Base-by-base conservation (phyloP, 2,888 invertebrate species). In the Leucophenga maculata region DNA sequence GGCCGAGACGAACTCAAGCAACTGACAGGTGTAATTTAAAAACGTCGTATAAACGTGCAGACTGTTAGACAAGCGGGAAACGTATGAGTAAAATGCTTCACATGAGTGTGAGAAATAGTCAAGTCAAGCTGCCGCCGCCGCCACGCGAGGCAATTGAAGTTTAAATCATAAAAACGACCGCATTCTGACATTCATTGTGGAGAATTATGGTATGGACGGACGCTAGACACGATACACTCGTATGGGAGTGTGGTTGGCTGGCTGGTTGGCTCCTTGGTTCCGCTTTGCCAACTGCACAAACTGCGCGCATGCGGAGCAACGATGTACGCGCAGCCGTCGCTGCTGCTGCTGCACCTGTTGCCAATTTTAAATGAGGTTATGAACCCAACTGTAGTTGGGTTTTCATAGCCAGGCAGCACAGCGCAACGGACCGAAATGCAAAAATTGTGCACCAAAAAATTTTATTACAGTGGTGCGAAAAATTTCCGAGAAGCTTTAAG, bases 351-450 rank as follows among this genome's bases (percentile, higher is more conserved):
- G 79, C 80, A 81, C 80, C 83, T 81, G 80, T 81, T 68, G 79
- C 76, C 77, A 79, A 79, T 78, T 79, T 69, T 73, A 77, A 82
- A 81, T 81, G 83, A 75, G 80, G 83, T 79, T 82, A 74, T 81
- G 80, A 81, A 81, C 83, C 83, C 80, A 81, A 82, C 83, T 81
- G 83, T 81, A 78, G 74, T 79, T n/a, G n/a, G n/a, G n/a, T 80
- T 80, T 73, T 72, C 74, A 74, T 31, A 71, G 73, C 69, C 65
- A 65, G 60, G 46, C 65, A 69, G 67, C 60, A 48, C 72, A 72
- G 59, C 55, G 55, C 18, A 69, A 46, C 20, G 55, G 44, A 54
- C 52, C 50, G 60, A 55, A 22, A 32, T 68, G 54, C 54, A 68
- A 65, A 60, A 72, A 70, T 69, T n/a, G 65, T 68, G 50, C 55